Evolutionary conservation across 2,888 invertebrate genomes (phyloP).

Genomic region (Creontiades dilutus): DNA sequence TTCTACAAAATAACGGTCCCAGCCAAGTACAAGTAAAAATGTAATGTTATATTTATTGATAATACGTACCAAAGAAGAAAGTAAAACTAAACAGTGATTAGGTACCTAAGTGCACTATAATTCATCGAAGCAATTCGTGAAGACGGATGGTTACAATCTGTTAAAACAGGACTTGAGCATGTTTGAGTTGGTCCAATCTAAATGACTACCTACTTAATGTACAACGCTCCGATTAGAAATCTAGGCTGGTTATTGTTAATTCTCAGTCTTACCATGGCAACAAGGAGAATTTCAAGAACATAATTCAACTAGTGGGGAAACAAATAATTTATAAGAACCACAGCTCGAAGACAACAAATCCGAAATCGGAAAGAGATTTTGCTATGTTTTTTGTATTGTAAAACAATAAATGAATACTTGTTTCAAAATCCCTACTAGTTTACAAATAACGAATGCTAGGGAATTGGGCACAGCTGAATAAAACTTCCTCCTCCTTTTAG

Average conservation of each 20-base stretch:
- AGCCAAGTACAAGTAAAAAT: not conserved
- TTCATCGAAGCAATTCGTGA: not conserved
- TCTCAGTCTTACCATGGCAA: conserved; percentile 5
- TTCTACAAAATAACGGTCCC: not conserved
- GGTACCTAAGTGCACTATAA: not conserved
- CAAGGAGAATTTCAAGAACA: not conserved
- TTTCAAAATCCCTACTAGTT: too few species aligned
- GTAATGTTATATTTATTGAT: not conserved
- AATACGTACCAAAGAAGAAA: not conserved
- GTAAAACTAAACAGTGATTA: not conserved
- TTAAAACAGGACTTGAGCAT: conserved; percentile 52
- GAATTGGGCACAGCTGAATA: too few species aligned
- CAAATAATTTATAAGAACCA: not conserved
- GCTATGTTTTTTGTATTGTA: too few species aligned
- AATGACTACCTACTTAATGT: not conserved
- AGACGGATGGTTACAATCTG: conserved; percentile 30
- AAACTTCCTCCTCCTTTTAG: too few species aligned
- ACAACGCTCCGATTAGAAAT: conserved; percentile 2
- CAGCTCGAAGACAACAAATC: too few species aligned
- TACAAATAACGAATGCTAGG: too few species aligned
- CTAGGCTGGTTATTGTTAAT: conserved; percentile 18
- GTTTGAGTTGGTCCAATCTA: conserved; percentile 38
- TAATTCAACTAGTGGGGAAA: not conserved
- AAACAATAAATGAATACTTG: too few species aligned
- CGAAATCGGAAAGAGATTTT: too few species aligned